Base-by-base conservation (phyloP, 2,113 vertebrate genomes). In the Upupa epops region DNA sequence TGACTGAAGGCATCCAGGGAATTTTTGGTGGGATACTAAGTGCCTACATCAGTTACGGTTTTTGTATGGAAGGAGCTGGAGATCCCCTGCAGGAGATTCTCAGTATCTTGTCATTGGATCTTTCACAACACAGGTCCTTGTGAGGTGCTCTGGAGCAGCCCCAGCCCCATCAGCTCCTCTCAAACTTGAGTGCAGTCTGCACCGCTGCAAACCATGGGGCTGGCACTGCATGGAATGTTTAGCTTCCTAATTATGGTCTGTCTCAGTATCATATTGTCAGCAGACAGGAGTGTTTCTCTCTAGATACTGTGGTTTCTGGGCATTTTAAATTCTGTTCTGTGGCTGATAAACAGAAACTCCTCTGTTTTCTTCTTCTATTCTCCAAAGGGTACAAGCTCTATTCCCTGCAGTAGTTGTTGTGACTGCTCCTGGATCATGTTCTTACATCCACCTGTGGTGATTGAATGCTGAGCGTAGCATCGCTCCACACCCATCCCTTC, bases 401-500 rank as follows among this genome's bases (percentile, higher is more conserved):
- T 48, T 71, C 45, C 90, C n/a, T 54, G 18, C 63, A 25, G 2
- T 56, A 2, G 25, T 65, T 45, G 6, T 45, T 64, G 45, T 36
- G 36, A 3, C 16, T 82, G 5, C 61, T 85, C 60, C n/a, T 73
- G 13, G n/a, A 11, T 51, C 22, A 29, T 24, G 3, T 51, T 85
- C 28, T 75, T 29, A 1, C 45, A 8, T 31, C 17, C 52, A 40
- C 7, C 6, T 25, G 11, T 19, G 10, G 36, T 20, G 61, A 21
- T 49, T 83, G 60, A 37, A 6, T 2, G 1, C 17, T n/a, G 25
- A 59, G 25, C 4, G 2, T 34, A 37, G 5, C 45, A 42, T 42
- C 25, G 4, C 40, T 11, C 13, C 15, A 8, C 0, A 0, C 25
- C 29, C 9, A 0, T 5, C 77, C 36, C 21, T 25, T 82, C 2